Base-by-base conservation (phyloP, 1,140 invertebrate species). In the Agrypnia vestita region DNA sequence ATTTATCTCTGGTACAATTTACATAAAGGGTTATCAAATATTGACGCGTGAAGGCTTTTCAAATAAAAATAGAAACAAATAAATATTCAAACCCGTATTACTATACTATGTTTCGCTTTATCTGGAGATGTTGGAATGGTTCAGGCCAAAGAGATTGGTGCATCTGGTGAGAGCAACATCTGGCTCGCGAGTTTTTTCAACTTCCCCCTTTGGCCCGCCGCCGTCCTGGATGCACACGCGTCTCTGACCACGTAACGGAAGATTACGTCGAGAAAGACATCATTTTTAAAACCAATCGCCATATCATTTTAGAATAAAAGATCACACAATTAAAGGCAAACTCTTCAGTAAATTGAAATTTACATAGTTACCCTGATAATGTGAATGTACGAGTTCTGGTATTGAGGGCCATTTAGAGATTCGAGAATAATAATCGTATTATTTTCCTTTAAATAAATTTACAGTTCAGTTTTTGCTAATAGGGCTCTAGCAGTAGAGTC, bases 81-180 rank as follows among this genome's bases (percentile, higher is more conserved):
- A n/a, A n/a, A 35, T 35, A 35, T 35, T 35, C 6, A 35, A 35
- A 35, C 25, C 25, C 25, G 6, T 35, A 35, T 35, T 35, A 35
- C 6, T 35, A 35, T 6, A 35, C 25, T 35, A 1, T 6, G 6
- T 59, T 21, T 59, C 21, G 55, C 15, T 6, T 6, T 53, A 17
- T 17, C 53, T 4, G 53, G 53, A 56, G 12, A 19, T 56, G 53
- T 53, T 53, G 13, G 3, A n/a, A 17, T 55, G 19, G n/a, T 55
- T 55, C 55, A 15, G 55, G 61, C 61, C 61, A 10, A 43, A 25
- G 9, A 43, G 61, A 64, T n/a, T 35, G n/a, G 25, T 35, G 61
- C 61, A 64, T 64, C 61, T 62, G 59, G 59, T 15, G 21, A 62
- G 59, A 15, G 19, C 21, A 25, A 62, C 59, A 62, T 25, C 17